Percentiles rank a stretch among this genome's conserved stretches.
Conservation (phyloP, 2,888 invertebrate species). For the Drosophila tripunctata region DNA sequence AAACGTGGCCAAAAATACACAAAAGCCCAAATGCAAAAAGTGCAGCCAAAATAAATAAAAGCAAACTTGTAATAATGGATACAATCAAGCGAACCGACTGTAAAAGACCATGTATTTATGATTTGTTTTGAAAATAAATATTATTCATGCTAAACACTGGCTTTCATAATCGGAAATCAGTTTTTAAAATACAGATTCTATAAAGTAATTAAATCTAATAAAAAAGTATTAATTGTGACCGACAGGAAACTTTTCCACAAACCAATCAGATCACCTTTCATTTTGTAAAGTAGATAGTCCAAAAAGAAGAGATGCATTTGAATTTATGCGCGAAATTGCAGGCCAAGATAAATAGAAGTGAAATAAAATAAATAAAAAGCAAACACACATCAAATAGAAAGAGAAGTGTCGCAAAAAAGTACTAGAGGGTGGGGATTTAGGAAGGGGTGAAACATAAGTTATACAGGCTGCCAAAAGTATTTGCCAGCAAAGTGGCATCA, state of each 20-base stretch:
- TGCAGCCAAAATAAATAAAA: constrained; percentile 64
- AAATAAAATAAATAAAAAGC: constrained; percentile 57
- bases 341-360: constrained; percentile 65
- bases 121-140: not conserved
- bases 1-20: constrained; percentile 39
- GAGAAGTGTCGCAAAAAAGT: constrained; percentile 42
- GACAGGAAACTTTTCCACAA: no score
- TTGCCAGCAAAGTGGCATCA: constrained; percentile 78
- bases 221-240: no score
- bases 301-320: constrained; percentile 38
- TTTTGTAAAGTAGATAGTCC: no score
- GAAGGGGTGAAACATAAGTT: constrained; percentile 28
- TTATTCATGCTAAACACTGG: no score
- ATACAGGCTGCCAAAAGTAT: constrained; percentile 70
- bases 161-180: no score
- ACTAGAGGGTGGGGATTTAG: not conserved
- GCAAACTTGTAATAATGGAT: not conserved
- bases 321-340: constrained; percentile 76
- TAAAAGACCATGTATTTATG: no score
- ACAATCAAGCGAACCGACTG: no score
- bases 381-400: constrained; percentile 73
- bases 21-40: constrained; percentile 32
- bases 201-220: no score
- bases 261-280: no score
- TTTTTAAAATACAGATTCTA: no score